Evolutionary conservation across 2,113 vertebrate species (phyloP).

Genomic region (Diadophis punctatus): DNA sequence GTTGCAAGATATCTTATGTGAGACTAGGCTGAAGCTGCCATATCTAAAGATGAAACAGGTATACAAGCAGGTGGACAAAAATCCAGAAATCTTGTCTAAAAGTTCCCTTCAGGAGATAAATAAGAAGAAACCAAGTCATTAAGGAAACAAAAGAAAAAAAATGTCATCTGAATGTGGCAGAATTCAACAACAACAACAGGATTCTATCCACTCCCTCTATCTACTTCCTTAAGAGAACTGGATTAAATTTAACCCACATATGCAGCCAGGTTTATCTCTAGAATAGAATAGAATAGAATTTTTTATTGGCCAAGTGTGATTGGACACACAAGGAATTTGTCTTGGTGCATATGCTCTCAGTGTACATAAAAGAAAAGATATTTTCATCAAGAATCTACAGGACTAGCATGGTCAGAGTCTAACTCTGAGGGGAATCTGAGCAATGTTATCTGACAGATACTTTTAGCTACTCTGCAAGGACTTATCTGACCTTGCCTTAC

Average conservation of each 20-base stretch:
- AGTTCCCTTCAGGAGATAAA: background rate
- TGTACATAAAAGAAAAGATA: too few relatives aligned
- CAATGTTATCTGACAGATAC: background rate
- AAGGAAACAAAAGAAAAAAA: background rate
- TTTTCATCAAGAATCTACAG: too few relatives aligned
- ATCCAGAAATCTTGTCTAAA: background rate
- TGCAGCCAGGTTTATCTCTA: background rate
- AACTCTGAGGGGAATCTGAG: background rate
- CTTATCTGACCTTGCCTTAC: background rate
- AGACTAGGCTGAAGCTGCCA: background rate
- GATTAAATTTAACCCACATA: background rate
- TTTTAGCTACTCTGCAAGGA: background rate
- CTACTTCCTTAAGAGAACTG: background rate
- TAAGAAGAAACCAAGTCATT: background rate
- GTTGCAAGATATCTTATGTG: background rate
- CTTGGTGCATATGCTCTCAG: background rate
- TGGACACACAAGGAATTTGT: too few relatives aligned
- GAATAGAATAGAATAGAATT: too few relatives aligned
- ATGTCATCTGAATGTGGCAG: background rate
- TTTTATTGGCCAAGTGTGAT: too few relatives aligned
- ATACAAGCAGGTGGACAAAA: background rate
- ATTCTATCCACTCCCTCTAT: background rate
- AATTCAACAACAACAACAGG: background rate
- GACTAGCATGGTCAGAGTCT: background rate
- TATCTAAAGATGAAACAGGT: background rate